These are phyloP conservation scores for Maniola hyperantus DNA, from an alignment of 2,888 invertebrate species.

Conservation along the genomic window DNA sequence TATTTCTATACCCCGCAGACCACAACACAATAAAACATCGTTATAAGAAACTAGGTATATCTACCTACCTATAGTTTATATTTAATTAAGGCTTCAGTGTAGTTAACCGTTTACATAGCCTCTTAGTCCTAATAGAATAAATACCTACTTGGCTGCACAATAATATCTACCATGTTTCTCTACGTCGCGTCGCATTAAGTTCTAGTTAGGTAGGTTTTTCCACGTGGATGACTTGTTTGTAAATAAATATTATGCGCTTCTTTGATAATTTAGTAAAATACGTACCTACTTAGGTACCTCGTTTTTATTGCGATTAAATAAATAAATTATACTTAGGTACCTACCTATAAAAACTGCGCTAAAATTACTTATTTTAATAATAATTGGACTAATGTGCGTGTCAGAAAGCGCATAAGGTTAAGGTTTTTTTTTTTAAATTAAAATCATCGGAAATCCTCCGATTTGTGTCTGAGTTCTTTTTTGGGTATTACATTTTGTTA, in stretches of 20 bases:
- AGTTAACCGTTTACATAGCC: not conserved
- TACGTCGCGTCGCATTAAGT: not conserved
- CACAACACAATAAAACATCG: no score
- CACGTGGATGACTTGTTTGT: slow-evolving; percentile 5
- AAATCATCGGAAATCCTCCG: no score
- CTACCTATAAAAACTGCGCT: no score
- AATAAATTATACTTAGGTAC: not conserved
- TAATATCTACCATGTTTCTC: not conserved
- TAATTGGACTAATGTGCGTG: no score
- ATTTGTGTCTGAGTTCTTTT: no score
- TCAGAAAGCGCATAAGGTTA: no score
- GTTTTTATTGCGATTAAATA: not conserved
- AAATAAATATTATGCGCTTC: not conserved
- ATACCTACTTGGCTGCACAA: not conserved
- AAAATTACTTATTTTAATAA: no score
- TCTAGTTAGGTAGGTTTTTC: slow-evolving; percentile 2
- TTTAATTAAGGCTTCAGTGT: not conserved
- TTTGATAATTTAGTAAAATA: not conserved
- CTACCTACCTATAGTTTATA: no score
- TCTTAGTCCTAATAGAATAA: not conserved
- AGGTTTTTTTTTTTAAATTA: no score
- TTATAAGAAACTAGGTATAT: no score
- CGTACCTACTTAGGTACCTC: not conserved
- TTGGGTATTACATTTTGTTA: no score
- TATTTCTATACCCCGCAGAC: no score